phyloP scores from a whole-genome alignment of 2,888 invertebrate species.

The Amphimallon solstitiale region DNA sequence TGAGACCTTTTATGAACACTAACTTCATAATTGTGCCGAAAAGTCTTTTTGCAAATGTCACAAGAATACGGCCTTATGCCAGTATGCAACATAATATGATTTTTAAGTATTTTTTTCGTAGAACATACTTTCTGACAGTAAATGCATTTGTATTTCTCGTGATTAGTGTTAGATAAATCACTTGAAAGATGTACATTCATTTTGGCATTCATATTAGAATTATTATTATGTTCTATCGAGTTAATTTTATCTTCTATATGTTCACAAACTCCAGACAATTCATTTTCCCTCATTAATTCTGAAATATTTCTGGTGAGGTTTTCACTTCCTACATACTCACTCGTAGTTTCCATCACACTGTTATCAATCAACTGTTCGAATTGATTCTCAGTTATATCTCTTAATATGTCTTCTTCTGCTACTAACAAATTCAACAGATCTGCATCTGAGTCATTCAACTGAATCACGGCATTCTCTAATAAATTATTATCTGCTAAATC shows the following conservation, averaged over 20 bases:
- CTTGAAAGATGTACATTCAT: too few relatives aligned
- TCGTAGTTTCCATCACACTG: background rate
- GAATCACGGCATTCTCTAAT: conserved; percentile 54
- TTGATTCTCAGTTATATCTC: conserved; percentile 59
- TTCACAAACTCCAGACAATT: conserved; percentile 9
- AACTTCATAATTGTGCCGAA: conserved; percentile 57
- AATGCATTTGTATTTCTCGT: conserved; percentile 53
- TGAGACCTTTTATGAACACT: conserved; percentile 66
- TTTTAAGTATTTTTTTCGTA: conserved; percentile 57
- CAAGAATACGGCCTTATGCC: conserved; percentile 55
- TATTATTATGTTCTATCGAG: background rate
- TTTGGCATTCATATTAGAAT: conserved; percentile 39
- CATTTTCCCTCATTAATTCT: conserved; percentile 7
- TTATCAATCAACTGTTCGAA: conserved; percentile 56
- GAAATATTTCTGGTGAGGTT: background rate
- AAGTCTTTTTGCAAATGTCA: conserved; percentile 57
- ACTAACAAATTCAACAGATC: conserved; percentile 58
- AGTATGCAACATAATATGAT: conserved; percentile 57
- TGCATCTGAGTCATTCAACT: conserved; percentile 57
- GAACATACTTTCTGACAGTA: conserved; percentile 55
- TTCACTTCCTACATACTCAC: background rate
- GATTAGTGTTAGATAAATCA: conserved; percentile 44
- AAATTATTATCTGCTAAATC: conserved; percentile 49
- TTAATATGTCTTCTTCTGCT: conserved; percentile 57
- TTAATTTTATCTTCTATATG: background rate